phyloP scores from a whole-genome alignment of 2,113 vertebrate species.

The Reinhardtius hippoglossoides region DNA sequence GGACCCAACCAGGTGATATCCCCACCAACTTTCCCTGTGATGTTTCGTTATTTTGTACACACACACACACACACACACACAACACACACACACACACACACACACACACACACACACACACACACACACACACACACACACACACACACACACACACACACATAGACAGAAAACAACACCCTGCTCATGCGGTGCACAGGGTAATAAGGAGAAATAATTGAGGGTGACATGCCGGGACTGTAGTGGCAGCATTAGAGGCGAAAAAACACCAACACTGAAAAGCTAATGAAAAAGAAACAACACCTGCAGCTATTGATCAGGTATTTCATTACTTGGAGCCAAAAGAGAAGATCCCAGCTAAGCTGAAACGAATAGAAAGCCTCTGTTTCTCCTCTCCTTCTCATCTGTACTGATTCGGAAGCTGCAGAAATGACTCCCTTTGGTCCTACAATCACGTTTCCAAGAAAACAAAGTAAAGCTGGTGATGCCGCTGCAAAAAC shows the following conservation, averaged over 20 bases:
- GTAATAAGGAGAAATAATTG: conserved; percentile 5
- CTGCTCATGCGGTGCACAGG: neutral
- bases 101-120: too few species aligned
- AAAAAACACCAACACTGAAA: conserved; percentile 5
- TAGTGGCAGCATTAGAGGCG: neutral
- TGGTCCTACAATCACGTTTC: conserved; percentile 1
- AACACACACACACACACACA: too few species aligned
- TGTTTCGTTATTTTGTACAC: too few species aligned
- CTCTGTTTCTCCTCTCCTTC: conserved; percentile 5
- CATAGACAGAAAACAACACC: neutral
- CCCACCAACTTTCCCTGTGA: neutral
- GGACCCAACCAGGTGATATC: neutral
- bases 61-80: neutral
- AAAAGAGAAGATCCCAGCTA: conserved; percentile 12
- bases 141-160: neutral
- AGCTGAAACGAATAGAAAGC: conserved; percentile 21
- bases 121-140: neutral
- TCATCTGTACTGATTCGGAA: conserved; percentile 8
- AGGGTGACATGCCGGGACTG: conserved; percentile 1
- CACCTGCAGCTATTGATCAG: conserved; percentile 42
- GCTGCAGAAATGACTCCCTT: conserved; percentile 31
- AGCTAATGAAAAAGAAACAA: conserved; percentile 33
- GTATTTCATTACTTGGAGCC: conserved; percentile 37
- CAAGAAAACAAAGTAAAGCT: conserved; percentile 23
- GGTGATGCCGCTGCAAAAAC: conserved; percentile 3